These are phyloP conservation scores for Trissoscelio sp. DNA, from an alignment of 2,888 invertebrate genomes.

Conservation along the genomic window DNA sequence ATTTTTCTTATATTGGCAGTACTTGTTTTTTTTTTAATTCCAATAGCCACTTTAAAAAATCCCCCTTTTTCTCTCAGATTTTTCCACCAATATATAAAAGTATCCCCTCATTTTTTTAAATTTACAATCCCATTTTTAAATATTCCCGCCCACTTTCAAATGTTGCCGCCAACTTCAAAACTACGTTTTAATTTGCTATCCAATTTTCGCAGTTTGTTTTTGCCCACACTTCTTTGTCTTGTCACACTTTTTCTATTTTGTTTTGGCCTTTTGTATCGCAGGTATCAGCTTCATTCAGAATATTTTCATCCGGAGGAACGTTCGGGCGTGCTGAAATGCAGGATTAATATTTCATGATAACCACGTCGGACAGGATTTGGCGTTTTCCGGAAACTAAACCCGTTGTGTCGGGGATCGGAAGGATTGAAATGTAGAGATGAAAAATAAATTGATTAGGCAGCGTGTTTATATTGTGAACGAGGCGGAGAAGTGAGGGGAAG, in stretches of 20 bases:
- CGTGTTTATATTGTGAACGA: conserved; percentile 21
- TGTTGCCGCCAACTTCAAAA: too few relatives aligned
- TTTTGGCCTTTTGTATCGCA: conserved; percentile 24
- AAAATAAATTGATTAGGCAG: conserved; percentile 60
- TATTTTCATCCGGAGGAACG: conserved; percentile 39
- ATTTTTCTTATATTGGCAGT: too few relatives aligned
- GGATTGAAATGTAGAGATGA: conserved; percentile 58
- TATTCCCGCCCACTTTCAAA: too few relatives aligned
- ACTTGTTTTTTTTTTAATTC: too few relatives aligned
- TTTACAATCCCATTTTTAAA: too few relatives aligned
- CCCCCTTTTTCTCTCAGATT: too few relatives aligned
- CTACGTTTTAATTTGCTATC: conserved; percentile 17
- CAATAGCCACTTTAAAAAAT: too few relatives aligned
- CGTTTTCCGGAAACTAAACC: conserved; percentile 59
- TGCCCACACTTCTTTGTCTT: conserved; percentile 24
- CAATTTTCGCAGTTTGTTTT: background rate
- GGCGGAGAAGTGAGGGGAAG: too few relatives aligned
- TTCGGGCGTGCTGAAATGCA: conserved; percentile 41
- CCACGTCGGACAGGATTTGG: conserved; percentile 60
- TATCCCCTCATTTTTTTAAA: too few relatives aligned
- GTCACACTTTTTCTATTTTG: conserved; percentile 28
- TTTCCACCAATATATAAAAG: too few relatives aligned
- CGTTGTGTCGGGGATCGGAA: conserved; percentile 35
- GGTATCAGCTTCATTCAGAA: conserved; percentile 37
- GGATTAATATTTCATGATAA: conserved; percentile 62